Conservation (phyloP, 1,140 invertebrate species). For the Coenobita brevimanus region DNA sequence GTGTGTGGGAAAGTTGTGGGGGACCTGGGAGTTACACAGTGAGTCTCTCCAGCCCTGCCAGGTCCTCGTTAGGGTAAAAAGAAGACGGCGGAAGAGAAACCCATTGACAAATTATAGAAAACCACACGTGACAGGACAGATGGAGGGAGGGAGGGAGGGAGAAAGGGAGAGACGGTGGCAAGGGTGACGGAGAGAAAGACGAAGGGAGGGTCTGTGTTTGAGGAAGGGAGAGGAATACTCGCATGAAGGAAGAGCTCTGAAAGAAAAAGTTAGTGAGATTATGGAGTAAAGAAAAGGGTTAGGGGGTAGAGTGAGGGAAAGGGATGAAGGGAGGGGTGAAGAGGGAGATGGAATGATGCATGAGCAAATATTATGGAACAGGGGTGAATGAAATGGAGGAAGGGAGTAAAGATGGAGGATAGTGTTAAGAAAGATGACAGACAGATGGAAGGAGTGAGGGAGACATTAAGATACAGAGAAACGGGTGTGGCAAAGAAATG, state of each 20-base stretch:
- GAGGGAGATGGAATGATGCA: not conserved
- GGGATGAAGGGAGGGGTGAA: not conserved
- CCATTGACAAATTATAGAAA: slow-evolving; percentile 62
- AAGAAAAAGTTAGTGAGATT: no score
- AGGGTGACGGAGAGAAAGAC: not conserved
- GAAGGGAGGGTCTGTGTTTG: not conserved
- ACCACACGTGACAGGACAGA: slow-evolving; percentile 11
- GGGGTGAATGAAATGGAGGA: slow-evolving; percentile 10
- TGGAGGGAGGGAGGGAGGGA: not conserved
- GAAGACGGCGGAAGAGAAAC: slow-evolving; percentile 49
- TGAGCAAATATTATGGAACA: not conserved
- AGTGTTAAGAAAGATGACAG: slow-evolving; percentile 6
- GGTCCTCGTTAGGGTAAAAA: slow-evolving; percentile 47
- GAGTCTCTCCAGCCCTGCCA: slow-evolving; percentile 24
- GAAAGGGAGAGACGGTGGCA: not conserved
- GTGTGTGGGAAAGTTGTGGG: no score
- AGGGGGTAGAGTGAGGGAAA: not conserved
- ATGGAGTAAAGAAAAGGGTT: not conserved
- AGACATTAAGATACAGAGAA: not conserved
- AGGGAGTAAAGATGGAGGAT: slow-evolving; percentile 23
- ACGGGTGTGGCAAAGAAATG: not conserved
- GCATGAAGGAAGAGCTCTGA: not conserved
- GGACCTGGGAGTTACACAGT: slow-evolving; percentile 20
- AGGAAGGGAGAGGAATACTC: not conserved
- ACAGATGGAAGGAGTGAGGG: not conserved